Evolutionary conservation across 2,888 invertebrate species (phyloP).

Genomic region (Drosophila meridiana): DNA sequence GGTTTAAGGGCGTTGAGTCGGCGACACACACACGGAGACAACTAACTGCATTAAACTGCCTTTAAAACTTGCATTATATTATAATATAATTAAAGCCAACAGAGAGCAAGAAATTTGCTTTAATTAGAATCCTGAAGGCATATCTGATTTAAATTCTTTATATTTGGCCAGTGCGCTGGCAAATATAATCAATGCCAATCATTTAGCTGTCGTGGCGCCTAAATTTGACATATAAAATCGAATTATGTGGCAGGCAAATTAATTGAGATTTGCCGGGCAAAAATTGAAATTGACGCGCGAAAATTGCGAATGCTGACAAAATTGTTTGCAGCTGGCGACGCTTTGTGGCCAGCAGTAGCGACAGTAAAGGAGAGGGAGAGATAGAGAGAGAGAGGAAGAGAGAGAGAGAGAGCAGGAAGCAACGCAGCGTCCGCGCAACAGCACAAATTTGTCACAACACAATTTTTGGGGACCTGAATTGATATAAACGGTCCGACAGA

Average conservation of each 20-base stretch:
- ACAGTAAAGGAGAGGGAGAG: background rate
- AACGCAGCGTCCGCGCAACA: conserved; percentile 11
- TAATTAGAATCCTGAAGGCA: conserved; percentile 27
- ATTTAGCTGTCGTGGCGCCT: conserved; percentile 27
- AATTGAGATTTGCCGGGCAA: conserved; percentile 62
- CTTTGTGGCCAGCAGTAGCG: conserved; percentile 38
- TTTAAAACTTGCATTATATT: conserved; percentile 25
- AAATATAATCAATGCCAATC: conserved; percentile 60
- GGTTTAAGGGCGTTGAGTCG: conserved; percentile 47
- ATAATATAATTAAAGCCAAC: conserved; percentile 44
- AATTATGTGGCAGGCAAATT: conserved; percentile 65
- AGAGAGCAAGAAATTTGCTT: conserved; percentile 15
- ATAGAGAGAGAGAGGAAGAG: background rate
- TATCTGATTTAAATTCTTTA: conserved; percentile 1
- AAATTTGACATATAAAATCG: conserved; percentile 58
- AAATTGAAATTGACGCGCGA: conserved; percentile 71
- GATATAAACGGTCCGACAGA: conserved; percentile 68
- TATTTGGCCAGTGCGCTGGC: conserved; percentile 11
- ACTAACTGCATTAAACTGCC: conserved; percentile 3
- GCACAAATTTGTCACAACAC: conserved; percentile 64
- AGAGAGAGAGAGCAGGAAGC: background rate
- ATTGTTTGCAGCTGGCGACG: conserved; percentile 26
- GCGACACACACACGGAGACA: background rate
- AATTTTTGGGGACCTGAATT: conserved; percentile 55
- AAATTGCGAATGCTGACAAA: conserved; percentile 49